These are phyloP conservation scores for Batillaria attramentaria DNA, from an alignment of 1,140 invertebrate genomes.

Conservation along the genomic window DNA sequence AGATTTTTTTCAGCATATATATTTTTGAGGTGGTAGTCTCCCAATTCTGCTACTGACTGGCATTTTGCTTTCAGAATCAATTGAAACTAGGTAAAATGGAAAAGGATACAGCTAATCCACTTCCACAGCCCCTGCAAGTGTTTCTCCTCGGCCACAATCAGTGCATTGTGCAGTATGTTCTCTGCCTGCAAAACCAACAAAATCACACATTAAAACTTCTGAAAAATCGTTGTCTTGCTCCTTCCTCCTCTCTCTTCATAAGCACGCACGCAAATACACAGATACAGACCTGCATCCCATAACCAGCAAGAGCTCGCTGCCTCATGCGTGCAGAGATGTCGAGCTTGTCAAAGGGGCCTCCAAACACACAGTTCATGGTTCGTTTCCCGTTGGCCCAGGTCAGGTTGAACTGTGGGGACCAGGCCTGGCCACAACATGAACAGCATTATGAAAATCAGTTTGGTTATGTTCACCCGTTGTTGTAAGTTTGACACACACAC, in stretches of 20 bases:
- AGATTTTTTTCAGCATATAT: too few species aligned
- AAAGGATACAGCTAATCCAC: conserved; percentile 68
- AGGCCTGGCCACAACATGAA: conserved; percentile 43
- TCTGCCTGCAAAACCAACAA: conserved; percentile 47
- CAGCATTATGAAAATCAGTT: not conserved
- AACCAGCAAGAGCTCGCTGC: conserved; percentile 80
- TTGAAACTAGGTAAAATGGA: not conserved
- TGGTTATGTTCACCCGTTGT: not conserved
- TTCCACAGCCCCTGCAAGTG: conserved; percentile 62
- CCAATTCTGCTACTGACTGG: too few species aligned
- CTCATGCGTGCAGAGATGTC: conserved; percentile 85
- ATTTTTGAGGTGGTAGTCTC: too few species aligned
- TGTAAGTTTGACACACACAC: not conserved
- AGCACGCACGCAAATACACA: not conserved
- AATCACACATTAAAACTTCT: not conserved
- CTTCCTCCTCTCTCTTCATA: not conserved
- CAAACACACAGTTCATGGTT: conserved; percentile 39
- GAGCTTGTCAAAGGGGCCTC: conserved; percentile 52
- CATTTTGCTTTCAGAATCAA: not conserved
- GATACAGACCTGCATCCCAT: conserved; percentile 74
- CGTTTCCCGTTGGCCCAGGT: conserved; percentile 52
- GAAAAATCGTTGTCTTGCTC: not conserved
- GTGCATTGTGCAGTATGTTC: conserved; percentile 46
- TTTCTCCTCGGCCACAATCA: conserved; percentile 49
- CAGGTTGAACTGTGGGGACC: conserved; percentile 56